phyloP scores from a whole-genome alignment of 1,140 invertebrate species.

The Elymnias hypermnestra region DNA sequence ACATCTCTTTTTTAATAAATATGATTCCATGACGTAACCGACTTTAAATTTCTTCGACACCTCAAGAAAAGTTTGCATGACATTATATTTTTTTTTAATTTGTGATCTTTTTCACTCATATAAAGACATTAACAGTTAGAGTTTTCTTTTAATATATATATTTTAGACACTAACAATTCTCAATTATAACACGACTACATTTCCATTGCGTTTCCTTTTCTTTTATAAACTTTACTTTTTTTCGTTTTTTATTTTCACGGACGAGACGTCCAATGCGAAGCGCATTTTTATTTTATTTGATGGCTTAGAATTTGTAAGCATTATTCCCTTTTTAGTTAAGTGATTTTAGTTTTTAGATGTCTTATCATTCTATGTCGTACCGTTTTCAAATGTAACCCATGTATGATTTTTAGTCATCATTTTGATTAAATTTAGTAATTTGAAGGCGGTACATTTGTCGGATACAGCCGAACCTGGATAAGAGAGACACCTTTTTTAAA shows the following conservation, averaged over 20 bases:
- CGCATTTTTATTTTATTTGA: slow-evolving; percentile 38
- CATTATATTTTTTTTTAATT: slow-evolving; percentile 63
- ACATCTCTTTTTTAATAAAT: no score
- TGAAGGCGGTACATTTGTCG: no score
- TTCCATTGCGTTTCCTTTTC: slow-evolving; percentile 52
- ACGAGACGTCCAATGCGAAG: slow-evolving; percentile 25
- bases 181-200: slow-evolving; percentile 62
- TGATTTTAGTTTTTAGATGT: slow-evolving; percentile 2
- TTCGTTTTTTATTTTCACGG: slow-evolving; percentile 18
- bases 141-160: slow-evolving; percentile 46
- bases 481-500: no score
- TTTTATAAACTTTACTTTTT: slow-evolving; percentile 29
- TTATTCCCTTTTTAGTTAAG: slow-evolving; percentile 3
- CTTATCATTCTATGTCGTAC: slow-evolving; percentile 4
- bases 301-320: slow-evolving; percentile 6
- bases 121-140: slow-evolving; percentile 74
- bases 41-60: no score
- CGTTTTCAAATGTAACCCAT: no score
- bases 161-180: slow-evolving; percentile 63
- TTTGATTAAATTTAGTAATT: no score
- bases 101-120: slow-evolving; percentile 72
- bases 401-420: no score
- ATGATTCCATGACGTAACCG: no score
- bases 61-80: slow-evolving; percentile 3
- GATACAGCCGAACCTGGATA: no score